Base-by-base conservation (phyloP, 2,888 invertebrate genomes). In the Oegoconia quadripuncta region DNA sequence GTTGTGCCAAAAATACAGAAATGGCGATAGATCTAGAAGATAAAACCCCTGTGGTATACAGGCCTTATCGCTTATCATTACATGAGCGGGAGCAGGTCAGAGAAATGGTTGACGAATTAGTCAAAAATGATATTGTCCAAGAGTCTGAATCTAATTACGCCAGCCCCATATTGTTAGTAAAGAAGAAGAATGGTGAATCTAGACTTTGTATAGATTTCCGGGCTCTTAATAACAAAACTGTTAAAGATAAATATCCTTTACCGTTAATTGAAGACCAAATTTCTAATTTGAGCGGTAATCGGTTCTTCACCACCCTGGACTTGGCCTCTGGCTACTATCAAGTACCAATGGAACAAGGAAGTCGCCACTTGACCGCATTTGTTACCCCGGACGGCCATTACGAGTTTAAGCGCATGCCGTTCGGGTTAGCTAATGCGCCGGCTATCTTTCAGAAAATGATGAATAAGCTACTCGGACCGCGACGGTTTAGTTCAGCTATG, bases 401-500 rank as follows among this genome's bases (percentile, higher is more conserved):
- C 34, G 64, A 76, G 42, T 73, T 55, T 41, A 51, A 57, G 3
- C 37, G 58, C 46, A 66, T 75, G 65, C 66, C 68, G 0, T 79
- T 75, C 36, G 73, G 71, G 2, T 47, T 76, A 0, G 45, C 50
- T 0, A 74, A 74, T 39, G 68, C 76, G 0, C 70, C 70, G 4
- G 51, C 61, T 1, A 58, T 62, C 0, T 77, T 71, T 40, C 68
- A 72, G 35, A 44, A 59, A 18, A 51, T 64, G 3, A 62, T 74
- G 32, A 59, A 65, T 30, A 41, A 50, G 15, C 46, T 61, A 2
- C 34, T 64, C 1, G 33, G 32, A 3, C 42, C 38, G 8, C 35
- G 47, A 20, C 44, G 40, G 23, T 26, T 41, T 16, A 47, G 44
- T 23, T 44, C 18, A 23, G 38, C 42, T 1, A 17, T 47, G 1